phyloP scores from a whole-genome alignment of 1,140 invertebrate genomes.

The Solen grandis region DNA sequence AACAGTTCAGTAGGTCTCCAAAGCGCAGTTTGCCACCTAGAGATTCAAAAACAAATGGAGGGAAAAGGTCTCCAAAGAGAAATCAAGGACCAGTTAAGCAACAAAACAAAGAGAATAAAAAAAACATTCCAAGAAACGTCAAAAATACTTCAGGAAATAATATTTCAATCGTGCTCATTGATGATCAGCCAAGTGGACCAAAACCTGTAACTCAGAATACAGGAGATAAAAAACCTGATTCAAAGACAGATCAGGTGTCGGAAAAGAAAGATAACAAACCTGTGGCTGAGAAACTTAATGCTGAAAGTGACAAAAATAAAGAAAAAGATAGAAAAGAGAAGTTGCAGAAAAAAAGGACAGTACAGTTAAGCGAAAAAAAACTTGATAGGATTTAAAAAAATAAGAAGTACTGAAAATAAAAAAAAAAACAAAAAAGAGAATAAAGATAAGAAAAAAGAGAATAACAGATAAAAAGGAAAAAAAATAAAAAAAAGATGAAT shows the following conservation, averaged over 20 bases:
- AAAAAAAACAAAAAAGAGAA: constrained; percentile 48
- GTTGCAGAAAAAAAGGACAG: constrained; percentile 50
- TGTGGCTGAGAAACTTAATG: constrained; percentile 27
- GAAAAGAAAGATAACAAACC: constrained; percentile 23
- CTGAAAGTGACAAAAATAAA: constrained; percentile 49
- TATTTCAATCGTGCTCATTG: not conserved
- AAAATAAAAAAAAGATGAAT: constrained; percentile 37
- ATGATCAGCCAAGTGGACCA: not conserved
- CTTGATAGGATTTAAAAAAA: no score
- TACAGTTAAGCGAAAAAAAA: no score
- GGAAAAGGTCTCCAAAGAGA: not conserved
- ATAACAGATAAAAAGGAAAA: constrained; percentile 19
- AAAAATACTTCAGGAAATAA: not conserved
- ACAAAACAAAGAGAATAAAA: not conserved
- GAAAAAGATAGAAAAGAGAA: constrained; percentile 50
- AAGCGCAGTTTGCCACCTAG: not conserved
- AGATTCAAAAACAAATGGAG: not conserved
- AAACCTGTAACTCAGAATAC: not conserved
- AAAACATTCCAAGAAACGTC: not conserved
- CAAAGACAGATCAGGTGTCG: not conserved
- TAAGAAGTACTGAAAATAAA: no score
- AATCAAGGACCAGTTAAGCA: not conserved
- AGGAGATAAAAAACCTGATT: constrained; percentile 24
- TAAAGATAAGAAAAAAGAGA: constrained; percentile 39
- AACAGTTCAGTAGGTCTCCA: not conserved